phyloP scores from a whole-genome alignment of 2,888 invertebrate genomes.

The Halocaridina rubra region DNA sequence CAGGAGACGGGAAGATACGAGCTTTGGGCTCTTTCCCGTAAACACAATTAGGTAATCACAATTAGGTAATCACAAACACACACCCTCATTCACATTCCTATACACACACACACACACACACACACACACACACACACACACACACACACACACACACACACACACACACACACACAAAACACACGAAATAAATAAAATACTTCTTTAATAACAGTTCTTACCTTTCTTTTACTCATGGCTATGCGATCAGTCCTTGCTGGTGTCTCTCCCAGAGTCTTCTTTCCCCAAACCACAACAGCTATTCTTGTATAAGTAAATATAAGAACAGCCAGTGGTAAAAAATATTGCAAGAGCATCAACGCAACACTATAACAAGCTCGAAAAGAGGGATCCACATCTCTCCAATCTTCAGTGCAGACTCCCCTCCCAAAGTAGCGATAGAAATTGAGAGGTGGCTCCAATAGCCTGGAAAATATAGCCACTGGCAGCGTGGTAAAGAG shows the following conservation, averaged over 20 bases:
- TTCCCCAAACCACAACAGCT: conserved; percentile 77
- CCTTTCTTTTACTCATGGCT: conserved; percentile 61
- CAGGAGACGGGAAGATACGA: no score
- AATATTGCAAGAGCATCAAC: conserved; percentile 84
- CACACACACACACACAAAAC: no score
- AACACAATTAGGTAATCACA: no score
- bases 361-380: conserved; percentile 81
- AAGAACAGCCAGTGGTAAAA: conserved; percentile 84
- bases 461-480: conserved; percentile 76
- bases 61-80: no score
- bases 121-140: no score
- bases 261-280: conserved; percentile 56
- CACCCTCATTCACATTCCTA: no score
- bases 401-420: conserved; percentile 73
- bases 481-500: conserved; percentile 84
- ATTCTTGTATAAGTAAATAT: conserved; percentile 88
- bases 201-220: conserved; percentile 5
- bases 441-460: conserved; percentile 59
- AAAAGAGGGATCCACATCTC: conserved; percentile 68
- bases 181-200: no score
- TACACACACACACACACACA: no score
- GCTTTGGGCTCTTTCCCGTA: no score
- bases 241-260: conserved; percentile 50
- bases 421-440: conserved; percentile 29
- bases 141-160: no score